These are phyloP conservation scores for Atethmia centrago DNA, from an alignment of 2,888 invertebrate genomes.

Conservation along the genomic window DNA sequence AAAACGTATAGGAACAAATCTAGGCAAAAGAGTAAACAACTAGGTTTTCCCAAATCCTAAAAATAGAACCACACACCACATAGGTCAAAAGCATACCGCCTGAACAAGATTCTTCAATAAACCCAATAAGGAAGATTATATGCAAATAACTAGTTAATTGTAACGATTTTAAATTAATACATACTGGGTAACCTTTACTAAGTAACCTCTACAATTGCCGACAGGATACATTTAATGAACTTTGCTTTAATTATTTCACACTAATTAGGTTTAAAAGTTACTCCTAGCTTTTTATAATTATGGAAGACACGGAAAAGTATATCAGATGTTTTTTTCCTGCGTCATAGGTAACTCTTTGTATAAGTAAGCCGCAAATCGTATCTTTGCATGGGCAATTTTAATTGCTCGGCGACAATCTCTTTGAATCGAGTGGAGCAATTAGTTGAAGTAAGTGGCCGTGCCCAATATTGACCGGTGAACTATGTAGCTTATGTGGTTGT, in stretches of 20 bases:
- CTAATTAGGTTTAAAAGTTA: constrained; percentile 45
- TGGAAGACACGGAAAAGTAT: background rate
- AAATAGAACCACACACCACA: background rate
- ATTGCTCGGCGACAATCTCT: constrained; percentile 43
- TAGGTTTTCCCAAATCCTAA: background rate
- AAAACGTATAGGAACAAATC: background rate
- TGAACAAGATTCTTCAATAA: constrained; percentile 27
- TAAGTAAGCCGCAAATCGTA: background rate
- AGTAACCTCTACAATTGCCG: constrained; percentile 25
- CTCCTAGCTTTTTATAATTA: background rate
- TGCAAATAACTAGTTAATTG: constrained; percentile 41
- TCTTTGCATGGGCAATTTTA: background rate
- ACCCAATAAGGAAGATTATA: constrained; percentile 58
- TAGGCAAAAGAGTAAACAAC: background rate
- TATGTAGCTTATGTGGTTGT: background rate
- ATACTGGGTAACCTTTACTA: constrained; percentile 53
- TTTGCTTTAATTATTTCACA: constrained; percentile 50
- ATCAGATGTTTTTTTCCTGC: constrained; percentile 1
- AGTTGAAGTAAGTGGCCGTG: constrained; percentile 20
- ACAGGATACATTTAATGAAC: constrained; percentile 47
- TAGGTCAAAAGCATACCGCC: constrained; percentile 6
- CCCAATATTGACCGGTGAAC: constrained; percentile 35
- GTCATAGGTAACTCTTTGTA: background rate
- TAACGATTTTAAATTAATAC: constrained; percentile 51
- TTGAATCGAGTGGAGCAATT: constrained; percentile 37